Percentiles rank a stretch among this genome's conserved stretches.
phyloP scores from a whole-genome alignment of 1,140 invertebrate genomes.

The Heliconius congener region DNA sequence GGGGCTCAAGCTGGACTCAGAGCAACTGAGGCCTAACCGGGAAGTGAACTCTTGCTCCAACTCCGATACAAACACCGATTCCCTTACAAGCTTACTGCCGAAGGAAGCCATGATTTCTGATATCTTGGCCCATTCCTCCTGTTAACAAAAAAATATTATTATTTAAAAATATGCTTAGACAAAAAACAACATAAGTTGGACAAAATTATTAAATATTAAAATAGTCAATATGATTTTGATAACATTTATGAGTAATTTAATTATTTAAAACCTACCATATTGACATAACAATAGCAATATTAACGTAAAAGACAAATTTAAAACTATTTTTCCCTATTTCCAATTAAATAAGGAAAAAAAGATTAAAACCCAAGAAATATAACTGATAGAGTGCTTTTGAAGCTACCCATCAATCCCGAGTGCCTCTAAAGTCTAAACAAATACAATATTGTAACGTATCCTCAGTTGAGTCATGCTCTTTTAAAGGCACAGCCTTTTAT shows the following conservation, averaged over 20 bases:
- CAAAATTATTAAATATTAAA: neutral
- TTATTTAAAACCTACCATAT: neutral
- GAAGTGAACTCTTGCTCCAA: slow-evolving; percentile 91
- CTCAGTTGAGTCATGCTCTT: slow-evolving; percentile 32
- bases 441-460: slow-evolving; percentile 27
- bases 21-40: slow-evolving; percentile 83
- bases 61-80: slow-evolving; percentile 92
- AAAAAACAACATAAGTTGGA: neutral
- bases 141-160: slow-evolving; percentile 48
- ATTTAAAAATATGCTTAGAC: neutral
- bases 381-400: slow-evolving; percentile 13
- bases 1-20: slow-evolving; percentile 74
- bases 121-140: slow-evolving; percentile 97
- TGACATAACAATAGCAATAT: neutral
- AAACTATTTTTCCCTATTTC: neutral
- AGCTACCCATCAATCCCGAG: slow-evolving; percentile 23
- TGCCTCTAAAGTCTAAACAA: slow-evolving; percentile 24
- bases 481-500: slow-evolving; percentile 31
- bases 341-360: neutral
- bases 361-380: neutral
- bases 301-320: neutral
- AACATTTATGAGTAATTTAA: neutral
- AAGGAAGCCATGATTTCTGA: slow-evolving; percentile 96
- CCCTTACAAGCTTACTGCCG: slow-evolving; percentile 89
- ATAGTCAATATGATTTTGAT: neutral